These are phyloP conservation scores for Phyllostomus discolor DNA, from an alignment of 2,113 vertebrate species.

Conservation along the genomic window DNA sequence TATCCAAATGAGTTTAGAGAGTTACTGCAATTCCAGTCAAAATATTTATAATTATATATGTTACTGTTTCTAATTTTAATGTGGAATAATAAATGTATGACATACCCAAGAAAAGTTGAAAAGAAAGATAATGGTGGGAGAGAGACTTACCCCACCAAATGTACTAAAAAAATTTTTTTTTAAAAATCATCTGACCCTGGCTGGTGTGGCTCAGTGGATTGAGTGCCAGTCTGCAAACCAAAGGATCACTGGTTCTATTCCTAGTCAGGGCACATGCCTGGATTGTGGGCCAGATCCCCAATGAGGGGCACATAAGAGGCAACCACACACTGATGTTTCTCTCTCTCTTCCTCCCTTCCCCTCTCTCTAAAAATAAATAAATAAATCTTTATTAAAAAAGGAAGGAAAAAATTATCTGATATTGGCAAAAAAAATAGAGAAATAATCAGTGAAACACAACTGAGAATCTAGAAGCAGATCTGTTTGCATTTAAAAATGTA, in stretches of 20 bases:
- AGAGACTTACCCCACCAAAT: neutral
- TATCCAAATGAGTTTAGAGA: neutral
- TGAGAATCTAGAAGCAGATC: neutral
- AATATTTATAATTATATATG: neutral
- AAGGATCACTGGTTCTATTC: too few species aligned
- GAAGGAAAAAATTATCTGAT: neutral
- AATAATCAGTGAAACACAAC: neutral
- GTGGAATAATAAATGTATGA: neutral
- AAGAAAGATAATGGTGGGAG: neutral
- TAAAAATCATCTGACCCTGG: neutral
- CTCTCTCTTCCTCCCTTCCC: too few species aligned
- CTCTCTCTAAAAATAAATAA: too few species aligned
- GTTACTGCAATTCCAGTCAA: slow-evolving; percentile 4
- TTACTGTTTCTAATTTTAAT: slow-evolving; percentile 27
- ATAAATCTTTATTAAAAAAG: too few species aligned
- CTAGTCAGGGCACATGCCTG: too few species aligned
- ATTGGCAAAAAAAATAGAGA: slow-evolving; percentile 29
- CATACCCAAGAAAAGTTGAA: neutral
- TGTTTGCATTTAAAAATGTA: neutral
- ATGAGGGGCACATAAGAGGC: too few species aligned
- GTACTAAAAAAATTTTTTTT: neutral
- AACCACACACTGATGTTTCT: too few species aligned
- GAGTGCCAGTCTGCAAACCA: too few species aligned
- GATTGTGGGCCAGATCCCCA: too few species aligned
- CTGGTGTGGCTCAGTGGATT: too few species aligned